Evolutionary conservation across 1,140 invertebrate species (phyloP).

Genomic region (Bombus cullumanus): DNA sequence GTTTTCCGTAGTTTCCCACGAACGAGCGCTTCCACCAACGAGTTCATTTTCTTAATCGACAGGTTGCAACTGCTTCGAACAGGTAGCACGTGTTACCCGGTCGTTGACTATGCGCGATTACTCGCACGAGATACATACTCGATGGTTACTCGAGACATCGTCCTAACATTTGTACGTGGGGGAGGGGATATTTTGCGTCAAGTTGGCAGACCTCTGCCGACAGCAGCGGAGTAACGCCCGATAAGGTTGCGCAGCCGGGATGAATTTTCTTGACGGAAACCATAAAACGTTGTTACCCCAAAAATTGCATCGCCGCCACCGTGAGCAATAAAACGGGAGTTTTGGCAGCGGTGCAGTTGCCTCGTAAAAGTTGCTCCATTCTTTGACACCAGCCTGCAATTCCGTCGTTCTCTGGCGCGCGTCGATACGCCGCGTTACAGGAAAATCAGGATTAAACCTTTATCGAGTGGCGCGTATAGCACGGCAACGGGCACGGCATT

Average conservation of each 20-base stretch:
- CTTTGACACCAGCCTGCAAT: background rate
- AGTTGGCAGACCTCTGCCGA: conserved; percentile 46
- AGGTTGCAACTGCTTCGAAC: background rate
- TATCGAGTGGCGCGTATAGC: background rate
- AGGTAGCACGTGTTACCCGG: background rate
- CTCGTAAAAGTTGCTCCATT: conserved; percentile 31
- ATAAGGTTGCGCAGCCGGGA: conserved; percentile 36
- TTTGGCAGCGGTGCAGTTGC: background rate
- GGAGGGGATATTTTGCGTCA: background rate
- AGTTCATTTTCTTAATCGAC: background rate
- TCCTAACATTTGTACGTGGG: background rate
- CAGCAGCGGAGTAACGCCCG: conserved; percentile 48
- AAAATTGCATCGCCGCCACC: conserved; percentile 37
- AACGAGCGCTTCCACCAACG: background rate
- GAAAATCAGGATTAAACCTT: background rate
- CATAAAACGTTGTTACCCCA: conserved; percentile 34
- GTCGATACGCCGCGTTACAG: background rate
- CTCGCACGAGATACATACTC: background rate
- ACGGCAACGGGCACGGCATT: no score
- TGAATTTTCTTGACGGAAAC: conserved; percentile 55
- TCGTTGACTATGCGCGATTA: background rate
- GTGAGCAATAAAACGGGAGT: conserved; percentile 24
- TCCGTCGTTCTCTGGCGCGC: no score
- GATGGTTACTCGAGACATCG: background rate
- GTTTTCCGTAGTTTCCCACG: no score